Evolutionary conservation across 35 echinoderm and acorn worm genomes (phyloP).

Genomic region (Heliocidaris tuberculata): DNA sequence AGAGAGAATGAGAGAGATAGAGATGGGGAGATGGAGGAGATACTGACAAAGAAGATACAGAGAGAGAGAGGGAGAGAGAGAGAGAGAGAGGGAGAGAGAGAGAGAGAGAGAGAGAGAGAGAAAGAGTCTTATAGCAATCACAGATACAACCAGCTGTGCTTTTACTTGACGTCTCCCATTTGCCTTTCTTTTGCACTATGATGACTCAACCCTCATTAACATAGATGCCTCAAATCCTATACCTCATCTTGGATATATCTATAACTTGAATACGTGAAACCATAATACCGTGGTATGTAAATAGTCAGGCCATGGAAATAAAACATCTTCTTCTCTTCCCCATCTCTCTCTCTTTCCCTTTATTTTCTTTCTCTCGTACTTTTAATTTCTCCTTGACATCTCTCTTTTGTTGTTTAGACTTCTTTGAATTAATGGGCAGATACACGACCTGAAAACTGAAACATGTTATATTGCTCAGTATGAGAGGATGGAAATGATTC

Average conservation of each 20-base stretch:
- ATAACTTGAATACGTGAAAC: neutral
- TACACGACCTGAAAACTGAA: too few relatives aligned
- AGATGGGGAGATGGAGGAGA: neutral
- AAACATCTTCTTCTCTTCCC: neutral
- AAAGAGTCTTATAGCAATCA: neutral
- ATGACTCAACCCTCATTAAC: constrained; percentile 27
- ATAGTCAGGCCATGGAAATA: neutral
- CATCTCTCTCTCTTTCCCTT: neutral
- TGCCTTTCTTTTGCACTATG: neutral
- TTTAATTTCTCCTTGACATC: too few relatives aligned
- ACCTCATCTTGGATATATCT: neutral
- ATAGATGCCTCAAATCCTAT: constrained; percentile 15
- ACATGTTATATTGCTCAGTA: too few relatives aligned
- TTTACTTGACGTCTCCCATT: neutral
- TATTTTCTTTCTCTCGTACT: neutral
- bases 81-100: neutral
- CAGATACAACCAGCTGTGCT: neutral
- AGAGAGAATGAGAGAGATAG: neutral
- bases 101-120: neutral
- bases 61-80: neutral
- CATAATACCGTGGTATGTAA: neutral
- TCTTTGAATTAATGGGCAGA: too few relatives aligned
- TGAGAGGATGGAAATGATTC: too few relatives aligned
- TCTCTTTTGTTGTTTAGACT: too few relatives aligned
- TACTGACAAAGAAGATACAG: neutral